Evolutionary conservation across 2,797 vertebrate genomes (phyloP), one percentile per base, ranked within the genome.

Genomic region (Anguilla marmorata): DNA sequence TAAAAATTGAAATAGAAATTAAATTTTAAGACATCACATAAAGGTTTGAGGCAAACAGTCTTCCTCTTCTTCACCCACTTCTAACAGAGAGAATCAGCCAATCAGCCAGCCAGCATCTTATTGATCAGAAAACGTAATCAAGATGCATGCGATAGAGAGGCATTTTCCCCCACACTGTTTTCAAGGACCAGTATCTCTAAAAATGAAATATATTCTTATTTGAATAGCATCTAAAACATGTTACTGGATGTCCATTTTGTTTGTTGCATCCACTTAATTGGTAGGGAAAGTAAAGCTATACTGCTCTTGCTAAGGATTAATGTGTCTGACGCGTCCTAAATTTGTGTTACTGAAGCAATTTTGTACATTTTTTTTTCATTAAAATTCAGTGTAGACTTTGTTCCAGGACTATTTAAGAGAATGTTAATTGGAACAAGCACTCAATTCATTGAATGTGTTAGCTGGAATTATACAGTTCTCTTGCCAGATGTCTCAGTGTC

Each of bases 41-140:
- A 27, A 30, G 66, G 8, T 27, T 27, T 72, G 66, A 72, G 66
- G n/a, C 12, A 27, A 72, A n/a, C 6, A n/a, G n/a, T 27, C n/a
- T 27, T 72, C 66, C 14, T n/a, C 66, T 8, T 72, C 8, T 1
- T 27, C 30, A 3, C 7, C 24, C 66, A 69, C 54, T 21, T 87
- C 85, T 86, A 56, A 88, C 52, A 74, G 86, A 63, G 14, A 63
- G 19, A 45, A 45, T 45, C 41, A 45, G 41, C 41, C 41, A 16
- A 86, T 85, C 58, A 54, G 69, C 33, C 87, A 85, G 84, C 30
- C 79, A 24, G 27, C 54, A 72, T 12, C 24, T 37, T 90, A 89
- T 87, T 16, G 89, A 90, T 90, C 79, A 19, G 27, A 84, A 76
- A 87, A 54, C 45, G 84, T 89, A 87, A 56, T 89, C 48, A 85